Base-by-base conservation (phyloP, 2,797 vertebrate species). In the Chelon auratus region DNA sequence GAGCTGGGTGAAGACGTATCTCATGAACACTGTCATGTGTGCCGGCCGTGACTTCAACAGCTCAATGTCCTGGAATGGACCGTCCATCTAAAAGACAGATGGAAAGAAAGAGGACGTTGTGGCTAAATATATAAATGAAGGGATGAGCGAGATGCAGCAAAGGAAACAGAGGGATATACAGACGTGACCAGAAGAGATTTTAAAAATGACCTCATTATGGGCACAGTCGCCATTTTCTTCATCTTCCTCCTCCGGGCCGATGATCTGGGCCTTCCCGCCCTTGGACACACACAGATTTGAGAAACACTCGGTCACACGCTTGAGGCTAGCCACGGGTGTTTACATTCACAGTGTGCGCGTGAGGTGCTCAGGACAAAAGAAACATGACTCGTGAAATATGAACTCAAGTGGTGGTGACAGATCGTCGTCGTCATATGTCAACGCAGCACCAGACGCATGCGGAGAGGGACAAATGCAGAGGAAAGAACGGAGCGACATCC, bases 1-100 rank as follows among this genome's bases (percentile, higher is more conserved):
- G 0, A 96, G 96, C 75, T 98, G 97, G 9, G 95, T 96, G 91
- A 99, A 97, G 87, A 98, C 93, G 22, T 97, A 99, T 86, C 97
- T 95, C 71, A 99, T 92, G 83, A 99, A 98, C 18, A 99, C 96
- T 0, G 94, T 94, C 83, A 99, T 95, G 82, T 99, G 96, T 0
- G 97, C 97, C 0, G 96, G 96, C 0, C 95, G 95, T 0, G 92
- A 90, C 81, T 97, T 98, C 53, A 99, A 85, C 85, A 95, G 87
- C 81, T 95, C 95, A 0, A 99, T 90, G 78, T 98, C 97, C 91
- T 97, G 97, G 89, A 97, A 98, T 0, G 96, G 94, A 13, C 94
- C 90, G 47, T 97, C 96, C 93, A 92, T 93, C 95, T 95, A 73
- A 40, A 33, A 61, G 5, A 17, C 9, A 39, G 50, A 53, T 0